Base-by-base conservation (phyloP, 2,797 vertebrate species). In the Tenualosa thibaudeaui region DNA sequence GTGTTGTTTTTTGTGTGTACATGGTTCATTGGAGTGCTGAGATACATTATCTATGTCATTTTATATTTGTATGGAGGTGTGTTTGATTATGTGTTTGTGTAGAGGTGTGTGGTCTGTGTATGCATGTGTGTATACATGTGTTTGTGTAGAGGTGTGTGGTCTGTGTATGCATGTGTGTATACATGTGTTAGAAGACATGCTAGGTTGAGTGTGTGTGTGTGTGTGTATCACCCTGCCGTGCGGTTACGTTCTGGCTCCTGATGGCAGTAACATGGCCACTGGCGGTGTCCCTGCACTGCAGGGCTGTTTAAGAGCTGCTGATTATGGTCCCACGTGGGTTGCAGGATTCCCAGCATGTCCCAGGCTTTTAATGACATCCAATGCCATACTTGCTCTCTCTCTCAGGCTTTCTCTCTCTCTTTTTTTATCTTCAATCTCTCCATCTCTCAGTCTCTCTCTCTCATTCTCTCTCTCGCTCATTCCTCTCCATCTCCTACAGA, bases 281-380 rank as follows among this genome's bases (percentile, higher is more conserved):
- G 89, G 85, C 68, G 3, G 49, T 22, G 84, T 90, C 86, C 84
- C n/a, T 60, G 75, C 51, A 43, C 83, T 58, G 6, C 81, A 71
- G 4, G 88, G 84, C 89, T 75, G 49, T 92, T 93, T 89, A 89
- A 81, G 88, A 90, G 87, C 71, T 84, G 85, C 85, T 89, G 91
- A 91, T 93, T 92, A 92, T 88, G 82, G 87, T 87, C 84, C 86
- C 46, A 87, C 50, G 7, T 90, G 91, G 85, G 87, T 86, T 89
- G 83, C 89, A 86, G 90, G 91, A 92, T 94, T 94, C 91, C 90
- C 92, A 86, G 86, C 92, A 3, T 90, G 91, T 91, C 91, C 88
- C 82, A 88, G 86, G 89, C 84, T 91, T 89, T 93, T 91, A 92
- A 91, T 88, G 86, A 89, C 91, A 90, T 91, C 89, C 89, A 92